Evolutionary conservation across 2,113 vertebrate genomes (phyloP), one percentile per base, ranked within the genome.

Genomic region (Myrmophylax atrothorax): DNA sequence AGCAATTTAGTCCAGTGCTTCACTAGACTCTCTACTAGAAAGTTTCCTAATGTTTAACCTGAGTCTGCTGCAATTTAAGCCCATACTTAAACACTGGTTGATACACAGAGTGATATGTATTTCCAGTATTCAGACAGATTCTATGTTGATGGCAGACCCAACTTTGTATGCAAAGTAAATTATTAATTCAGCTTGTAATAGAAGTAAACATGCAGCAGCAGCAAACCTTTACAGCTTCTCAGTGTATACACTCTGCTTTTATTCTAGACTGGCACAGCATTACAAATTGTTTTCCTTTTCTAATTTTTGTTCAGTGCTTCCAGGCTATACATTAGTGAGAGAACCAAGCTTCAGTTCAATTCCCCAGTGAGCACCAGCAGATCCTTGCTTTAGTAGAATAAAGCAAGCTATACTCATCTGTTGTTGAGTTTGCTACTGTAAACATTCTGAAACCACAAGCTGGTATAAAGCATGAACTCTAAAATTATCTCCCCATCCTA

Each of bases 1-100:
- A 47, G 68, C 37, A 84, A 40, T 53, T 52, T 18, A 84, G 24
- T 28, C 14, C 20, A 58, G 7, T 14, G 22, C 75, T 84, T 74
- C 64, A 42, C 38, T 81, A 73, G 33, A 31, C n/a, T 63, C 28
- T 49, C 26, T 52, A 33, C 50, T 42, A 91, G n/a, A 69, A 81
- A 62, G 58, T 18, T 76, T 76, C 63, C 70, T 94, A 73, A 94
- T 94, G 42, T 76, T 95, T 96, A 96, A 93, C 69, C 26, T 31
- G 14, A 56, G 35, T 68, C 40, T 69, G n/a, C 6, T 46, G n/a
- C 49, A 79, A 56, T 72, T 90, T 52, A 85, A 79, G n/a, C 13
- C 31, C 28, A 29, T 24, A 35, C 11, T 68, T 52, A 89, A 70
- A 70, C 60, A 87, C 6, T 18, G 0, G 9, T 5, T 13, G 40